Conservation (phyloP, 2,888 invertebrate species). For the Pteria penguin region DNA sequence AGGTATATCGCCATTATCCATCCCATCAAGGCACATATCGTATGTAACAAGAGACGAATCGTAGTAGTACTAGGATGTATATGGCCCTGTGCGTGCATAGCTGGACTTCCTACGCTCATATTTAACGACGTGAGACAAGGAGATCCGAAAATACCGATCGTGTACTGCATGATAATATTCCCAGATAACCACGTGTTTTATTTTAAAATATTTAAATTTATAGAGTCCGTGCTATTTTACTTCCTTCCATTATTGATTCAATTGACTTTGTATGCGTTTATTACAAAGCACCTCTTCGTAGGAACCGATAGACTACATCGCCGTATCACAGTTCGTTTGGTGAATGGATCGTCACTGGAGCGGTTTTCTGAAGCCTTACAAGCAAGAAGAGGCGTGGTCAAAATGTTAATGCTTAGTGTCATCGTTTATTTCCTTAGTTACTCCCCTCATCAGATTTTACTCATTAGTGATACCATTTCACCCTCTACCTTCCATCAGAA, state of each 20-base stretch:
- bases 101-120: constrained; percentile 76
- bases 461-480: constrained; percentile 75
- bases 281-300: constrained; percentile 76
- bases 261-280: constrained; percentile 75
- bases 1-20: constrained; percentile 80
- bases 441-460: constrained; percentile 80
- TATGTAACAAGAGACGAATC: constrained; percentile 77
- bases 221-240: constrained; percentile 78
- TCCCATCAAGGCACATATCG: constrained; percentile 79
- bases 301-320: constrained; percentile 71
- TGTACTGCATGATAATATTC: constrained; percentile 76
- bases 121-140: constrained; percentile 71
- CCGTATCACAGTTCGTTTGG: constrained; percentile 58
- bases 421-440: constrained; percentile 81
- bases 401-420: constrained; percentile 80
- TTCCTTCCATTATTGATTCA: constrained; percentile 78
- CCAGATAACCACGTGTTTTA: constrained; percentile 62
- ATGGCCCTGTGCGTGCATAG: constrained; percentile 77
- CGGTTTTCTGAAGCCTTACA: constrained; percentile 71
- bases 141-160: constrained; percentile 56
- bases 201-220: constrained; percentile 72
- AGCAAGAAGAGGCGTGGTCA: constrained; percentile 79
- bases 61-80: constrained; percentile 74
- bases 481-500: constrained; percentile 72
- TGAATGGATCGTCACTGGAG: constrained; percentile 62